phyloP scores from a whole-genome alignment of 1,140 invertebrate species.

The Magallana ariakensis region DNA sequence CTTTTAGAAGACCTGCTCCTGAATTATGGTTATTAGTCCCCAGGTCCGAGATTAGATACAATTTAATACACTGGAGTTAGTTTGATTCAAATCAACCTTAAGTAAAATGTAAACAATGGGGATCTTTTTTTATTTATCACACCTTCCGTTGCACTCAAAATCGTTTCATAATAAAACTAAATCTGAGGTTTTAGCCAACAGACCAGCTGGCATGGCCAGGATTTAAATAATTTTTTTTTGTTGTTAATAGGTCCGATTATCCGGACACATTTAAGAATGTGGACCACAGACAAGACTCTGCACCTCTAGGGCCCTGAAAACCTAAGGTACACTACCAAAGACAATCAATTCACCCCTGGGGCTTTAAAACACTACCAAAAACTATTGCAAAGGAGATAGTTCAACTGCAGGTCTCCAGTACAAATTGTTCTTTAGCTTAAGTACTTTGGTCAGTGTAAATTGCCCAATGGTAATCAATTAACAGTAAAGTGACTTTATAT shows the following conservation, averaged over 20 bases:
- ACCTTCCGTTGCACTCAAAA: no score
- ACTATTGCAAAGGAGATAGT: background rate
- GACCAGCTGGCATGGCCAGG: background rate
- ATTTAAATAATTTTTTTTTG: background rate
- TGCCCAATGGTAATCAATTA: no score
- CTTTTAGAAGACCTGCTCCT: background rate
- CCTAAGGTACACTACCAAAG: no score
- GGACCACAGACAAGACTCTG: background rate
- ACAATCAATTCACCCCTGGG: background rate
- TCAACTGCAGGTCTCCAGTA: no score
- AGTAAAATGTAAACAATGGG: background rate
- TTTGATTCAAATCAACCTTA: background rate
- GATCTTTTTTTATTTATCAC: no score
- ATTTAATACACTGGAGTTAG: conserved; percentile 13
- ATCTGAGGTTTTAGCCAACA: background rate
- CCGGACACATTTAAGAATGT: background rate
- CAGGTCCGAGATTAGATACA: conserved; percentile 8
- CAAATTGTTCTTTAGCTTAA: no score
- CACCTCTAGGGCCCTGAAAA: no score
- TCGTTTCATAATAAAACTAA: background rate
- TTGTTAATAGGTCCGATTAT: background rate
- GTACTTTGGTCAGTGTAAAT: no score
- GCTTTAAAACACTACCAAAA: background rate
- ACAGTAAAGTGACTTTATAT: no score
- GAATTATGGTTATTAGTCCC: background rate